phyloP scores from a whole-genome alignment of 1,140 invertebrate genomes.

The Trichoplusia ni region DNA sequence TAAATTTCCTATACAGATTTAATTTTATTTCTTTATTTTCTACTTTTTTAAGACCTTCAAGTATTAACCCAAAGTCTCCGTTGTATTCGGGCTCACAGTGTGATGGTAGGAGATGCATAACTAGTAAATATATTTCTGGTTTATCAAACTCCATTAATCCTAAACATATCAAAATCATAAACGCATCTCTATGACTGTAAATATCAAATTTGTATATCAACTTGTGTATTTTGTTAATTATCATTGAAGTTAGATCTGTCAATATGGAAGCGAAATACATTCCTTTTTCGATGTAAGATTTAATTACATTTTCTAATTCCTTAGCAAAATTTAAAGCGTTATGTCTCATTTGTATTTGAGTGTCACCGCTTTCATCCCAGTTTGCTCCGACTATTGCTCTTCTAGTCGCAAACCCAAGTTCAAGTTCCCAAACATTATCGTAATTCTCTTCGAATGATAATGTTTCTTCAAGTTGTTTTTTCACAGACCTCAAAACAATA shows the following conservation, averaged over 20 bases:
- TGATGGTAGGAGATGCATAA: not conserved
- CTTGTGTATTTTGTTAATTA: not conserved
- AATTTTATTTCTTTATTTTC: not conserved
- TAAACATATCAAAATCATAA: not conserved
- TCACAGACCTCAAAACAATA: slow-evolving; percentile 22
- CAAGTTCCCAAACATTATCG: slow-evolving; percentile 37
- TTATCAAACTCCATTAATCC: not conserved
- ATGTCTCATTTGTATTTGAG: no score
- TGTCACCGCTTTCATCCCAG: no score
- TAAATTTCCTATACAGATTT: no score
- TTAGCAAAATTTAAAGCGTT: slow-evolving; percentile 31
- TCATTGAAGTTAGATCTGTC: no score
- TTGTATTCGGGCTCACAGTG: not conserved
- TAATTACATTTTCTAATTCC: slow-evolving; percentile 33
- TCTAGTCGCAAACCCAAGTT: slow-evolving; percentile 28
- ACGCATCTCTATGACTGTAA: not conserved
- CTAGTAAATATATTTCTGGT: not conserved
- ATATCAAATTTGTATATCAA: not conserved
- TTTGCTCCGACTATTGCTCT: slow-evolving; percentile 11
- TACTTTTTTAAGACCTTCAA: not conserved
- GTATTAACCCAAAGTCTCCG: not conserved
- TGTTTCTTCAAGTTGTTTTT: slow-evolving; percentile 29
- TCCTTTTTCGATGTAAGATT: slow-evolving; percentile 35
- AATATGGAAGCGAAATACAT: slow-evolving; percentile 16
- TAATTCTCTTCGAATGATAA: slow-evolving; percentile 43